Base-by-base conservation (phyloP, 1,140 invertebrate species). In the Cardiocondyla obscurior region DNA sequence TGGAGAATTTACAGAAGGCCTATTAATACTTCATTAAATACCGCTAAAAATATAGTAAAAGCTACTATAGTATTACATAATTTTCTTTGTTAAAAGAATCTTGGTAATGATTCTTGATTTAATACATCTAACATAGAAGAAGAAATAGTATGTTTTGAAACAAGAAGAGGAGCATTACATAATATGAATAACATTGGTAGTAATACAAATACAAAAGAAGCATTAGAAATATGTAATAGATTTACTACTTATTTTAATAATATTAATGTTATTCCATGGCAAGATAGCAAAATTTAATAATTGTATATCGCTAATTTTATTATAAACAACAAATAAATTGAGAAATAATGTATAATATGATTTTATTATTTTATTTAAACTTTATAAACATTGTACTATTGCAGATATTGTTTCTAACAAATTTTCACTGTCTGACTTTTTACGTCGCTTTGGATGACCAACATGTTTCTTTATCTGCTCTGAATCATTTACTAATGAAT, bases 71-170 rank as follows among this genome's bases (percentile, higher is more conserved):
- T 33, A 19, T 49, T 69, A 14, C 25, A 69, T 5, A 69, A 69
- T 69, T 69, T 49, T 19, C 64, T 69, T 69, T 16, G 25, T 19
- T 8, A 67, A 67, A 67, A 44, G n/a, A n/a, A n/a, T n/a, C n/a
- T n/a, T 67, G 8, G 49, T 19, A 28, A 12, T 36, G 16, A 65
- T 44, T 16, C 14, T 25, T 28, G 3, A 16, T 28, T 42, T 19
- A 22, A 44, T 44, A 62, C 1, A 39, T 12, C 10, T n/a, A 5
- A 62, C 22, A 19, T 12, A 53, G 51, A 53, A 53, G 14, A 36
- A 6, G 10, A 25, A 14, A 53, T 1, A n/a, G 3, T 12, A 5
- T 44, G 3, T 2, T 28, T 22, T 16, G 39, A 65, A 0, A 42
- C 16, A 3, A 12, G 19, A 64, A 2, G 22, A 44, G 28, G 14